Evolutionary conservation across 2,113 vertebrate genomes (phyloP).

Genomic region (Cercocebus atys): DNA sequence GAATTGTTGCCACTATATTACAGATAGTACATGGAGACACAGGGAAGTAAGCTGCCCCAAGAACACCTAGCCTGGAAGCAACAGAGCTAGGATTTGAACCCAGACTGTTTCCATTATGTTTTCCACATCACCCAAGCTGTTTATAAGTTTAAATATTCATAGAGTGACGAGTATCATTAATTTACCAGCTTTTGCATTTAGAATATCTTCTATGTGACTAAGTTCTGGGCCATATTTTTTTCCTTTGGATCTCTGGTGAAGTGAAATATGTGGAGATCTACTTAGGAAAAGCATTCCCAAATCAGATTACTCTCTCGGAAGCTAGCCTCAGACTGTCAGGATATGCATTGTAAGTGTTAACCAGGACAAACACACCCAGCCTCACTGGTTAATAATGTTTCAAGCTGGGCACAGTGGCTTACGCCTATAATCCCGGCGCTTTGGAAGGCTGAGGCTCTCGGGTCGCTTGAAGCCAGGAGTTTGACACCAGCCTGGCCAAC

Average conservation of each 20-base stretch:
- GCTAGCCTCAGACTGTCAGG: constrained; percentile 60
- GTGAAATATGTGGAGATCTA: constrained; percentile 68
- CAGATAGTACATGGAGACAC: not conserved
- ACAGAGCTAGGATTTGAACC: constrained; percentile 32
- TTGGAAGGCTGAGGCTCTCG: no score
- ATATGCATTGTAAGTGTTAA: constrained; percentile 59
- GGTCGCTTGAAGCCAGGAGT: no score
- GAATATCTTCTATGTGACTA: not conserved
- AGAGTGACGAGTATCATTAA: not conserved
- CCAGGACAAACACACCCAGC: constrained; percentile 42
- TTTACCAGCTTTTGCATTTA: not conserved
- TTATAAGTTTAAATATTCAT: not conserved
- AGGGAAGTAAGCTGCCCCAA: not conserved
- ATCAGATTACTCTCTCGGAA: constrained; percentile 65
- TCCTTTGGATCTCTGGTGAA: constrained; percentile 19
- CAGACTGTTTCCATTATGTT: not conserved
- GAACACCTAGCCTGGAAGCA: not conserved
- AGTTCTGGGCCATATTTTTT: not conserved
- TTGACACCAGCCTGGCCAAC: no score
- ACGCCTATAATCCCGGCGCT: no score
- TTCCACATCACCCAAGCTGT: not conserved
- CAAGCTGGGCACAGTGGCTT: no score
- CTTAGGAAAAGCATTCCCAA: constrained; percentile 65
- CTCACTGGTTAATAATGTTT: constrained; percentile 10
- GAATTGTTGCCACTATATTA: not conserved